These are phyloP conservation scores for Diploptera punctata DNA, from an alignment of 2,888 invertebrate genomes.

Conservation along the genomic window DNA sequence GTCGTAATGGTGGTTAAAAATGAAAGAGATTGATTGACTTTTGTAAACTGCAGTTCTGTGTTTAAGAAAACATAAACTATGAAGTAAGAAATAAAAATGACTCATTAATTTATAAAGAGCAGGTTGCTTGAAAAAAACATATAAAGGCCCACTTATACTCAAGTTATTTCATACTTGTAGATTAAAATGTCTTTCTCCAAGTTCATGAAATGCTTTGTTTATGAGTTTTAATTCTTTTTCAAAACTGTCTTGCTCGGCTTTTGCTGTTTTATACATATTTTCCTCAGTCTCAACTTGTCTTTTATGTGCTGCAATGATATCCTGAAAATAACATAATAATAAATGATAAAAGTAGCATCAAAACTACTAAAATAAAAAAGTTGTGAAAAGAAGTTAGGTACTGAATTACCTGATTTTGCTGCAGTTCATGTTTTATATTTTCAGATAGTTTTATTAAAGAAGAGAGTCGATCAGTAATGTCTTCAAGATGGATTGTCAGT, in stretches of 20 bases:
- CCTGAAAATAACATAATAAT: constrained; percentile 58
- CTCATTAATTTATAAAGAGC: no score
- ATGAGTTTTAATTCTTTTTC: constrained; percentile 57
- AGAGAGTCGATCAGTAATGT: constrained; percentile 55
- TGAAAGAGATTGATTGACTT: no score
- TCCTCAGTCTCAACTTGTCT: constrained; percentile 73
- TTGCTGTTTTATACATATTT: constrained; percentile 53
- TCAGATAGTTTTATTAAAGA: constrained; percentile 59
- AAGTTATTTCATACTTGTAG: constrained; percentile 34
- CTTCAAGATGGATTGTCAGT: constrained; percentile 56
- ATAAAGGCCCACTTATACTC: no score
- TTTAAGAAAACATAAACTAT: no score
- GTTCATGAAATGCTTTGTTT: constrained; percentile 57
- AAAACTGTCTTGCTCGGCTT: constrained; percentile 58
- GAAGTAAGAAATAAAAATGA: no score
- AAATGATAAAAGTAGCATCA: not conserved
- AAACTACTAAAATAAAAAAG: not conserved
- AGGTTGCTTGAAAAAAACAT: not conserved
- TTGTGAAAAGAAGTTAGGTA: not conserved
- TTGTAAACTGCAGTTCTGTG: no score
- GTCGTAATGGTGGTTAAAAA: no score
- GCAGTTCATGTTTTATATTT: constrained; percentile 61
- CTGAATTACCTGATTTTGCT: constrained; percentile 60
- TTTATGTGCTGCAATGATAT: constrained; percentile 70
- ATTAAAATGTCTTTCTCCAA: constrained; percentile 55